Percentiles rank a stretch among this genome's conserved stretches.
These are phyloP conservation scores for Myotis vivesi DNA, from an alignment of 2,797 vertebrate genomes.

Conservation along the genomic window DNA sequence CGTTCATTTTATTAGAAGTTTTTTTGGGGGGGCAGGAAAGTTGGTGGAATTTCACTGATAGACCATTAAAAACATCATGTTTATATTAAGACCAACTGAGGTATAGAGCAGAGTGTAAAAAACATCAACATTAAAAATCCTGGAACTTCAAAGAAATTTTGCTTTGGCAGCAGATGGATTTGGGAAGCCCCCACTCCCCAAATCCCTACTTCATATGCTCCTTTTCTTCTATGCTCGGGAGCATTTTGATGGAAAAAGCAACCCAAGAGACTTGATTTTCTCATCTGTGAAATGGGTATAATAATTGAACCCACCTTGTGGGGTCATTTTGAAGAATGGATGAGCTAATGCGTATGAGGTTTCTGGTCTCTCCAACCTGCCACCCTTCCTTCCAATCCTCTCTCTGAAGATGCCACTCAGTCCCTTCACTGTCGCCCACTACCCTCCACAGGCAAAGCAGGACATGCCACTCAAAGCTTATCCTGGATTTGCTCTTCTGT, in stretches of 20 bases:
- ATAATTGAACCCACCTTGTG: fast-evolving
- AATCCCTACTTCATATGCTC: no score
- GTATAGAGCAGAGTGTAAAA: background rate
- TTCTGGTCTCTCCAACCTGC: background rate
- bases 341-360: fast-evolving
- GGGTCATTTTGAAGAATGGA: background rate
- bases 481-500: background rate
- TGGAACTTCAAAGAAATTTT: background rate
- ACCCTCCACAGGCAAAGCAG: fast-evolving
- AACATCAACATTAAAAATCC: background rate
- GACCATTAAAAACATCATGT: background rate
- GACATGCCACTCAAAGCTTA: fast-evolving
- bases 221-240: fast-evolving
- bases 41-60: background rate
- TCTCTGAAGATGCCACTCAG: background rate
- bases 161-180: background rate
- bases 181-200: no score
- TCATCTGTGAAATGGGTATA: background rate
- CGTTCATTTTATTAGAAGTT: background rate
- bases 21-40: background rate
- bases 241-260: background rate
- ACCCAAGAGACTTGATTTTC: background rate
- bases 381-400: no score
- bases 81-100: background rate
- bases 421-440: background rate